Conservation (phyloP, 1,140 invertebrate genomes). For the Drosophila ogumai region DNA sequence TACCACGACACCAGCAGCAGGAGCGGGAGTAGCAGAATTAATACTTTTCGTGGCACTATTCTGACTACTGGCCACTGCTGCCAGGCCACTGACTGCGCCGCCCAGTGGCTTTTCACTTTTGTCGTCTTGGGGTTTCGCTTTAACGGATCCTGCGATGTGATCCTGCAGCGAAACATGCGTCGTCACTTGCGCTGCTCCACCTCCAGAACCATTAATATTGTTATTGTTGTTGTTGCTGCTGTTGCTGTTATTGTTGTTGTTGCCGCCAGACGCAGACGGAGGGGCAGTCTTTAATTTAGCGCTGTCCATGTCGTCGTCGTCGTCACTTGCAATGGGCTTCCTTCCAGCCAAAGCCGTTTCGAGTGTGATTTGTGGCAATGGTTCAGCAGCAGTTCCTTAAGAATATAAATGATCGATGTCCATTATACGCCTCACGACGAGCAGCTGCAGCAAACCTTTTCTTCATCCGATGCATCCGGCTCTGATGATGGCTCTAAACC, state of each 20-base stretch:
- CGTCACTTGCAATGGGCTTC: constrained; percentile 9
- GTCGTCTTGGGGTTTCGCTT: constrained; percentile 20
- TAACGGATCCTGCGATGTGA: constrained; percentile 13
- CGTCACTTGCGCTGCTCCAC: constrained; percentile 21
- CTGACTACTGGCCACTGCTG: constrained; percentile 1
- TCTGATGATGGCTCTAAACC: constrained; percentile 14
- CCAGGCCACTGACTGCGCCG: not conserved
- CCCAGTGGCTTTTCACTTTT: constrained; percentile 11
- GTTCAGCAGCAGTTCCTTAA: constrained; percentile 25
- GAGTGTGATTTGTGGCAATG: constrained; percentile 15
- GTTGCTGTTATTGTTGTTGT: constrained; percentile 1
- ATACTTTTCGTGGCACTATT: constrained; percentile 9
- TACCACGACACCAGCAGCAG: constrained; percentile 11
- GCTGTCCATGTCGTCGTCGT: constrained; percentile 58
- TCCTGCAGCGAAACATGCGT: constrained; percentile 27
- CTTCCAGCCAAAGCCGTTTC: constrained; percentile 17
- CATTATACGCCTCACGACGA: constrained; percentile 25
- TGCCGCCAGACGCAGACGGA: constrained; percentile 32
- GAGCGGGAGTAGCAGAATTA: not conserved
- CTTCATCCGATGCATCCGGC: constrained; percentile 27
- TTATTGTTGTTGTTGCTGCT: constrained; percentile 13
- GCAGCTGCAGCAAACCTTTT: constrained; percentile 29
- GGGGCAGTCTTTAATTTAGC: constrained; percentile 34
- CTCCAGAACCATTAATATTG: constrained; percentile 27
- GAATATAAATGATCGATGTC: constrained; percentile 26